Evolutionary conservation across 2,113 vertebrate species (phyloP).

Genomic region (Pimephales promelas): DNA sequence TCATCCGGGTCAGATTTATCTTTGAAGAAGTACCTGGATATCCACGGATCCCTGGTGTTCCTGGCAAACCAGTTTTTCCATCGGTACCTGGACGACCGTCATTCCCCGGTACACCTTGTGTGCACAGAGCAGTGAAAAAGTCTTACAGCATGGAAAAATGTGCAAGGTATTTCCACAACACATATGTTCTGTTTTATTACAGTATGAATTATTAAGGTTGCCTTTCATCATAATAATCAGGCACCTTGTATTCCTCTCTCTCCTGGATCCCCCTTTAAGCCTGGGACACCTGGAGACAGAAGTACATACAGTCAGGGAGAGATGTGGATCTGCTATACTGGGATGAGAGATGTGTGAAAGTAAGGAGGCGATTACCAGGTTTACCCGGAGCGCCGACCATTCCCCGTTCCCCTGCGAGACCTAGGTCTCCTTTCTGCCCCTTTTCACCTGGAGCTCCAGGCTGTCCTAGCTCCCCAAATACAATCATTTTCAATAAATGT

Average conservation of each 20-base stretch:
- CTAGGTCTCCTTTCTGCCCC: constrained; percentile 33
- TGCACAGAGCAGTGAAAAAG: neutral
- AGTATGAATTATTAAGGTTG: neutral
- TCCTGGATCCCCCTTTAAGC: constrained; percentile 45
- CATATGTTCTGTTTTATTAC: neutral
- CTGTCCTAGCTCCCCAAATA: constrained; percentile 8
- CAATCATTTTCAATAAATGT: too few species aligned
- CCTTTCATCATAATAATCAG: constrained; percentile 4
- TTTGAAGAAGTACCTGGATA: neutral
- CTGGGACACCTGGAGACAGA: constrained; percentile 15
- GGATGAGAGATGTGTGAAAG: neutral
- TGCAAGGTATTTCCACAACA: neutral
- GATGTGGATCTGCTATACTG: neutral
- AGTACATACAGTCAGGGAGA: neutral
- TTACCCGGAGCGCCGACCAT: neutral
- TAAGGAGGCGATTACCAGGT: constrained; percentile 35
- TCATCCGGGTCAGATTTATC: neutral
- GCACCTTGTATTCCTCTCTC: constrained; percentile 28
- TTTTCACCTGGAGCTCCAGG: constrained; percentile 37
- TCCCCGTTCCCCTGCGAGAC: neutral
- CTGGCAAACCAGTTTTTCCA: neutral
- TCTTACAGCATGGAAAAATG: neutral
- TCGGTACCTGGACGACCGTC: neutral
- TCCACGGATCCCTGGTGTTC: constrained; percentile 17
- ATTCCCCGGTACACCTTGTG: constrained; percentile 38